Percentiles rank a stretch among this genome's conserved stretches.
phyloP scores from a whole-genome alignment of 2,113 vertebrate species.

The Anoplopoma fimbria region DNA sequence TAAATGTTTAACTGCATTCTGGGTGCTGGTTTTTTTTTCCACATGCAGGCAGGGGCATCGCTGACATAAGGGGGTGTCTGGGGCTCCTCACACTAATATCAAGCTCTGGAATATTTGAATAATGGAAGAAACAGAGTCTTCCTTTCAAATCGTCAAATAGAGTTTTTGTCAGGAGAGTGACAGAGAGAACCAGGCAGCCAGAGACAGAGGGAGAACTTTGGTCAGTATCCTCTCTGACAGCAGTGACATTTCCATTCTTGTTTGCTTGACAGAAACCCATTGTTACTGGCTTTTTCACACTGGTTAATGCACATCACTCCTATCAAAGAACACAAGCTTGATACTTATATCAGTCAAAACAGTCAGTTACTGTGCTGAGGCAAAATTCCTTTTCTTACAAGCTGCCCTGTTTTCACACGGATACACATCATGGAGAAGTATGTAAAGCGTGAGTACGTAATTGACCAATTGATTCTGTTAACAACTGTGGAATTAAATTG shows the following conservation, averaged over 20 bases:
- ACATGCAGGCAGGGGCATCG: constrained; percentile 52
- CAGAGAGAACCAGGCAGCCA: constrained; percentile 45
- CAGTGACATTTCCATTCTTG: constrained; percentile 85
- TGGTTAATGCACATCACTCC: constrained; percentile 79
- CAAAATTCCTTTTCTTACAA: constrained; percentile 46
- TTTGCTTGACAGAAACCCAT: constrained; percentile 83
- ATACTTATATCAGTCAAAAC: constrained; percentile 80
- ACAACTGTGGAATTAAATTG: neutral
- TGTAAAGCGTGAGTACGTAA: neutral
- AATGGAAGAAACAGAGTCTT: constrained; percentile 80
- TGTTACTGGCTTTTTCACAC: constrained; percentile 79
- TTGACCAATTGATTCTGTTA: neutral
- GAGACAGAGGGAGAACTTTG: constrained; percentile 78
- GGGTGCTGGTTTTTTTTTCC: constrained; percentile 60
- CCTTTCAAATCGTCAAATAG: constrained; percentile 82
- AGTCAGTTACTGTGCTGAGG: constrained; percentile 49
- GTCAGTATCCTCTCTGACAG: constrained; percentile 80
- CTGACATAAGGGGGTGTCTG: constrained; percentile 61
- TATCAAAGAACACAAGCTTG: constrained; percentile 72
- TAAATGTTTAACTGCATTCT: constrained; percentile 81
- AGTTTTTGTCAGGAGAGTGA: constrained; percentile 81
- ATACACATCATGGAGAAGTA: neutral
- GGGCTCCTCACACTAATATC: constrained; percentile 77
- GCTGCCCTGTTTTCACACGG: constrained; percentile 19
- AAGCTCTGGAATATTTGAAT: constrained; percentile 83